Percentiles rank a stretch among this genome's conserved stretches.
Conservation (phyloP, 35 echinoderm and acorn worm genomes). For the Antedon bifida region DNA sequence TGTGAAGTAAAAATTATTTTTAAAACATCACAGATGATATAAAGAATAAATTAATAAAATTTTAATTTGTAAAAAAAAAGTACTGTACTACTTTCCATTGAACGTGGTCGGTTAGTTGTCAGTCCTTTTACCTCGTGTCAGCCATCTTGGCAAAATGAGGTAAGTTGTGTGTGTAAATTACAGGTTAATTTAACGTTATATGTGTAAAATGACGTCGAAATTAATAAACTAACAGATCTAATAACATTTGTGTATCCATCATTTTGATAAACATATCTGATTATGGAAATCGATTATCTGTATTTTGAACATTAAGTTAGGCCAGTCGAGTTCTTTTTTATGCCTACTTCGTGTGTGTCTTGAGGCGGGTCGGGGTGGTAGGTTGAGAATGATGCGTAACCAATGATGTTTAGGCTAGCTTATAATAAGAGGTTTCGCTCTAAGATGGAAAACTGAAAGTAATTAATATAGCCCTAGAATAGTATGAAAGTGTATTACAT, state of each 20-base stretch:
- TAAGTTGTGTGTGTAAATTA: slow-evolving; percentile 6
- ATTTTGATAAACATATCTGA: too few species aligned
- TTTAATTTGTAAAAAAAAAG: background rate
- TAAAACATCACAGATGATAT: background rate
- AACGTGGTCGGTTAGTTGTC: background rate
- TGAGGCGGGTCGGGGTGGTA: too few species aligned
- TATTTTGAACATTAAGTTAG: too few species aligned
- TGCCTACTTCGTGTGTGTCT: too few species aligned
- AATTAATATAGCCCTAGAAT: too few species aligned
- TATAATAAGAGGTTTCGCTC: too few species aligned
- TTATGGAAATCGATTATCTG: too few species aligned
- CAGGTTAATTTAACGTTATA: background rate
- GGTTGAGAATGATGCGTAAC: too few species aligned
- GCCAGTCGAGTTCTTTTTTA: too few species aligned
- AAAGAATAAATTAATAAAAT: background rate
- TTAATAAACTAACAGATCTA: background rate
- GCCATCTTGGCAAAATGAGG: slow-evolving; percentile 54
- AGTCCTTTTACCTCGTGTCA: slow-evolving; percentile 44
- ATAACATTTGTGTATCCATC: background rate
- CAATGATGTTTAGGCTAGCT: too few species aligned
- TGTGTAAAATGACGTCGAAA: background rate
- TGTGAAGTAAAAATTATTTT: background rate
- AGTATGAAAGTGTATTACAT: too few species aligned
- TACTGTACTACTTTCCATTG: background rate
- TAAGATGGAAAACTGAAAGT: too few species aligned